Evolutionary conservation across 2,888 invertebrate genomes (phyloP).

Genomic region (Apodemia duryi): DNA sequence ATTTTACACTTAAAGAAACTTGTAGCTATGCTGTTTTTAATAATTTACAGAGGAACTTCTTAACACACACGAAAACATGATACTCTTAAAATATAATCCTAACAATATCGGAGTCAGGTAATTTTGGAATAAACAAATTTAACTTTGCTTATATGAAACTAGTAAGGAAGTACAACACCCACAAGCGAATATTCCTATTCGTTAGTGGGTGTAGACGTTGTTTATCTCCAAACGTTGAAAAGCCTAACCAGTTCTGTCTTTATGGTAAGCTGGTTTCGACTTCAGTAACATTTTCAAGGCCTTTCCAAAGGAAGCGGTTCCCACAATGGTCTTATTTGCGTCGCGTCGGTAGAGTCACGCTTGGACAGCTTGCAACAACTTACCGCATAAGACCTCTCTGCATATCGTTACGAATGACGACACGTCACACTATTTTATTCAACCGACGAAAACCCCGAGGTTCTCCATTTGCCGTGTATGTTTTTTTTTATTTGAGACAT

Average conservation of each 20-base stretch:
- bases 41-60: too few relatives aligned
- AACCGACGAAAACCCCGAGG: too few relatives aligned
- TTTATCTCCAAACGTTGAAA: conserved; percentile 15
- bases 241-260: conserved; percentile 13
- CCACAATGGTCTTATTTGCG: conserved; percentile 7
- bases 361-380: background rate
- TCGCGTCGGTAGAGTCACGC: conserved; percentile 9
- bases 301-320: conserved; percentile 9
- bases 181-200: conserved; percentile 8
- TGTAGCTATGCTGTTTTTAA: too few relatives aligned
- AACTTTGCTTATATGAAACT: background rate
- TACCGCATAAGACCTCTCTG: background rate
- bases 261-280: conserved; percentile 11
- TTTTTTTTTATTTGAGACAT: too few relatives aligned
- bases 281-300: conserved; percentile 7
- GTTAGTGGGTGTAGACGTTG: conserved; percentile 9
- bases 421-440: background rate
- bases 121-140: background rate
- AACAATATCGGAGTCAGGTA: background rate
- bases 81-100: background rate
- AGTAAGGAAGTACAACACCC: conserved; percentile 7
- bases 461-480: too few relatives aligned
- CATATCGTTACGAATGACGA: conserved; percentile 2
- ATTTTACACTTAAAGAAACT: too few relatives aligned
- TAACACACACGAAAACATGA: too few relatives aligned